Percentiles rank a stretch among this genome's conserved stretches.
Conservation (phyloP, 2,797 vertebrate genomes). For the Lepus oiostolus region DNA sequence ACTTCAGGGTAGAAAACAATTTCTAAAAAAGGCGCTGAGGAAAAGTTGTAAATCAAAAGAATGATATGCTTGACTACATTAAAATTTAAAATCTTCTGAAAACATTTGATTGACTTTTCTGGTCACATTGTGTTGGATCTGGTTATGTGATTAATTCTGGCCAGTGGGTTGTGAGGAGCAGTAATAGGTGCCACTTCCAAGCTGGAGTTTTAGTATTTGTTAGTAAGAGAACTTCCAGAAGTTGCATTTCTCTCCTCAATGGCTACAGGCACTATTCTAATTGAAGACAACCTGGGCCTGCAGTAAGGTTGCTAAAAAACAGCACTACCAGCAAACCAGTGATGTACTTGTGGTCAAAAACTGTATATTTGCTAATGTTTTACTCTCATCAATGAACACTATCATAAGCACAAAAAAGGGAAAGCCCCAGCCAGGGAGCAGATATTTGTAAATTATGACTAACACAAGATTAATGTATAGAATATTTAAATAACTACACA, state of each 20-base stretch:
- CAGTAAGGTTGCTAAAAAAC: not conserved
- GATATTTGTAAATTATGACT: not conserved
- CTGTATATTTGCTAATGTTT: not conserved
- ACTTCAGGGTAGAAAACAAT: not conserved
- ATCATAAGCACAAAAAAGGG: slow-evolving; percentile 8
- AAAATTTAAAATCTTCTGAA: not conserved
- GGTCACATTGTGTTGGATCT: not conserved
- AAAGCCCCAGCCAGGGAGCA: not conserved
- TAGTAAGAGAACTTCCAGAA: not conserved
- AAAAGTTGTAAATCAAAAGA: not conserved
- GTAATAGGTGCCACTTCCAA: not conserved
- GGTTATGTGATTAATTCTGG: not conserved
- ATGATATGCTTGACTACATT: not conserved
- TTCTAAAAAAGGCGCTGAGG: not conserved
- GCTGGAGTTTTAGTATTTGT: not conserved
- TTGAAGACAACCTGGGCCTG: not conserved
- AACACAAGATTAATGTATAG: not conserved
- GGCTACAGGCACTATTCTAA: not conserved
- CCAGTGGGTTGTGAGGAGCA: not conserved
- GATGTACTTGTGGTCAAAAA: not conserved
- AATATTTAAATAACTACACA: slow-evolving; percentile 8
- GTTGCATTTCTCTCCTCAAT: not conserved
- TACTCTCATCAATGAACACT: not conserved
- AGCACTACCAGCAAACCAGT: not conserved
- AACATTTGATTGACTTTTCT: not conserved